Percentiles rank a stretch among this genome's conserved stretches.
phyloP scores from a whole-genome alignment of 1,140 invertebrate genomes.

The Aphaenogaster ashmeadi region DNA sequence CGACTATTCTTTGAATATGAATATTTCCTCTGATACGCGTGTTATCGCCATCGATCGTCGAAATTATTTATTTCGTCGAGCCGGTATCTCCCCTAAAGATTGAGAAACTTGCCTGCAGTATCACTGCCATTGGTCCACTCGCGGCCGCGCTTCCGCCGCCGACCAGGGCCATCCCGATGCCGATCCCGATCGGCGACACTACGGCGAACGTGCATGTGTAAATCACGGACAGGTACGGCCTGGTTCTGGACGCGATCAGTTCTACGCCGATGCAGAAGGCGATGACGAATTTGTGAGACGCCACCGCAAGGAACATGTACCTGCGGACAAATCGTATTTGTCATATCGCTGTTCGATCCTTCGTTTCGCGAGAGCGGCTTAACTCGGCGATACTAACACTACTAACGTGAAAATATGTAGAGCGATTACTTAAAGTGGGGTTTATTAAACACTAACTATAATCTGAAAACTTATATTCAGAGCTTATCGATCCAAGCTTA shows the following conservation, averaged over 20 bases:
- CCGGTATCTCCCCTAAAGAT: background rate
- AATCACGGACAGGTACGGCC: slow-evolving; percentile 88
- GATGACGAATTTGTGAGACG: slow-evolving; percentile 96
- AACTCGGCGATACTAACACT: background rate
- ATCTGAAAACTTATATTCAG: background rate
- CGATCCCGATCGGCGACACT: slow-evolving; percentile 92
- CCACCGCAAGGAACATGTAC: slow-evolving; percentile 94
- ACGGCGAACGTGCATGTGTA: slow-evolving; percentile 93
- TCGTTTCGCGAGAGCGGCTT: background rate
- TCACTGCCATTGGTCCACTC: slow-evolving; percentile 88
- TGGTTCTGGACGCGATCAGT: slow-evolving; percentile 90
- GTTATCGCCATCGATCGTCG: background rate
- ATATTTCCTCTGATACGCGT: background rate
- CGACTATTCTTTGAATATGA: background rate
- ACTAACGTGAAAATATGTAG: background rate
- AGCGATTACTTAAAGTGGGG: background rate
- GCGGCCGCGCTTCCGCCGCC: slow-evolving; percentile 88
- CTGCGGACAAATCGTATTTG: slow-evolving; percentile 78
- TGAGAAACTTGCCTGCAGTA: slow-evolving; percentile 80
- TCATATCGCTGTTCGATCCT: background rate
- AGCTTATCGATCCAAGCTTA: background rate
- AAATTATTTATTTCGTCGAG: background rate
- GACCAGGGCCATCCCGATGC: slow-evolving; percentile 90
- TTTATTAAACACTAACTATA: background rate
- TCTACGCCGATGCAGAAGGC: slow-evolving; percentile 95